A percentile compares a stretch with the other conserved stretches of the same genome.
These are phyloP conservation scores for Augochlorella aurata DNA, from an alignment of 2,888 invertebrate genomes.

Conservation along the genomic window DNA sequence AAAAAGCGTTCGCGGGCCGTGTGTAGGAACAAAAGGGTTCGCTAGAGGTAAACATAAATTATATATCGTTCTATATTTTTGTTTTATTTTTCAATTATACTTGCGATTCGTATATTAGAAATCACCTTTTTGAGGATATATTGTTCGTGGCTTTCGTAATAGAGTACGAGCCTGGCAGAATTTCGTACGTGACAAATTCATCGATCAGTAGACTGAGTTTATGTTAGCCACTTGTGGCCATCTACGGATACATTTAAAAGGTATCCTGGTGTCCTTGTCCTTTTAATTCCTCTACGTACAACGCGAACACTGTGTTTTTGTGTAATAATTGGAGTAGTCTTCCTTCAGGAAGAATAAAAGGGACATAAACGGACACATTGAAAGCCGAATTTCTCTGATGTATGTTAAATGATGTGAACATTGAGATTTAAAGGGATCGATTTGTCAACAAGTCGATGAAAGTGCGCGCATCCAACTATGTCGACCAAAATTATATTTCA, in stretches of 20 bases:
- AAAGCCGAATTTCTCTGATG: slow-evolving; percentile 21
- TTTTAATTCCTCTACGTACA: slow-evolving; percentile 34
- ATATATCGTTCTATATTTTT: slow-evolving; percentile 34
- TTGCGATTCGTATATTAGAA: background rate
- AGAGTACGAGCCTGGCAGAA: slow-evolving; percentile 41
- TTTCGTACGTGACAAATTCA: slow-evolving; percentile 70
- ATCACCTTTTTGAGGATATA: slow-evolving; percentile 15
- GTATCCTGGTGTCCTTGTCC: slow-evolving; percentile 55
- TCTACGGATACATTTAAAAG: slow-evolving; percentile 72
- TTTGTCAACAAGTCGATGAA: slow-evolving; percentile 72
- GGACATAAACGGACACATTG: slow-evolving; percentile 1
- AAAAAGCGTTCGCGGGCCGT: slow-evolving; percentile 74
- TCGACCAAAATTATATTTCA: slow-evolving; percentile 44
- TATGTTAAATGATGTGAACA: slow-evolving; percentile 36
- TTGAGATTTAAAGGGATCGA: slow-evolving; percentile 70
- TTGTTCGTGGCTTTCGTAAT: slow-evolving; percentile 25
- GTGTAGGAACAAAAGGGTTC: slow-evolving; percentile 75
- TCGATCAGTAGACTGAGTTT: slow-evolving; percentile 75
- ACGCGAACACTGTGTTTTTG: background rate
- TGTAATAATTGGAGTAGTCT: background rate
- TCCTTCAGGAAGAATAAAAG: background rate
- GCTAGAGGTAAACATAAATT: slow-evolving; percentile 76
- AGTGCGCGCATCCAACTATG: slow-evolving; percentile 57
- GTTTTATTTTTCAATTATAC: background rate
- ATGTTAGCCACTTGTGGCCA: slow-evolving; percentile 79